A percentile compares a stretch with the other conserved stretches of the same genome.
These are phyloP conservation scores for Paraescarpia echinospica DNA, from an alignment of 1,140 invertebrate species.

Conservation along the genomic window DNA sequence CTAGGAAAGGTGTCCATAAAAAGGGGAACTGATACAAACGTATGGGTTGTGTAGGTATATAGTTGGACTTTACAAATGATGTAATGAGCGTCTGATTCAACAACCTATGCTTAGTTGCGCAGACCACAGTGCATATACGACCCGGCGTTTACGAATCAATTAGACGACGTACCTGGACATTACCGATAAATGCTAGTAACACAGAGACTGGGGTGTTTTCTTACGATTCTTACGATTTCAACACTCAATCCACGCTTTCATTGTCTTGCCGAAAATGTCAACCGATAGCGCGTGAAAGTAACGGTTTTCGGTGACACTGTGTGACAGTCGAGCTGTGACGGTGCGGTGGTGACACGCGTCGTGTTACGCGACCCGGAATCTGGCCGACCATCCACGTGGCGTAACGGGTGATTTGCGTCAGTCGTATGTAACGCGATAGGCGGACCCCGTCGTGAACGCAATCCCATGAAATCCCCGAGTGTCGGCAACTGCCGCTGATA, in stretches of 20 bases:
- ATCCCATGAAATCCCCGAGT: neutral
- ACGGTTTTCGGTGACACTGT: neutral
- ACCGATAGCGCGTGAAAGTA: neutral
- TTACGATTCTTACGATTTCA: neutral
- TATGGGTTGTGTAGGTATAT: too few relatives aligned
- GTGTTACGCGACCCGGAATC: neutral
- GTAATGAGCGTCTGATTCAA: neutral
- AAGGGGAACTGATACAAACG: too few relatives aligned
- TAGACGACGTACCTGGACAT: neutral
- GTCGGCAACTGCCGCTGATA: neutral
- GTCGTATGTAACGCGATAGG: neutral
- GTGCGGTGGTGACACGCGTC: neutral
- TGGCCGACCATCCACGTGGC: neutral
- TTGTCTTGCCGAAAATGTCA: neutral
- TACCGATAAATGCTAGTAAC: neutral
- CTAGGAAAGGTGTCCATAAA: neutral
- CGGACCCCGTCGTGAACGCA: neutral
- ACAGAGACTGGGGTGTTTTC: neutral
- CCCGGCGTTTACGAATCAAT: neutral
- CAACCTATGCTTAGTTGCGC: neutral
- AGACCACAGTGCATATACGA: neutral
- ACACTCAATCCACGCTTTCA: neutral
- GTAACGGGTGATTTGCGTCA: neutral
- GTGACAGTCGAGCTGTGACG: neutral
- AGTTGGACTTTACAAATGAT: too few relatives aligned